Conservation (phyloP, 2,888 invertebrate species). For the Panopea generosa region DNA sequence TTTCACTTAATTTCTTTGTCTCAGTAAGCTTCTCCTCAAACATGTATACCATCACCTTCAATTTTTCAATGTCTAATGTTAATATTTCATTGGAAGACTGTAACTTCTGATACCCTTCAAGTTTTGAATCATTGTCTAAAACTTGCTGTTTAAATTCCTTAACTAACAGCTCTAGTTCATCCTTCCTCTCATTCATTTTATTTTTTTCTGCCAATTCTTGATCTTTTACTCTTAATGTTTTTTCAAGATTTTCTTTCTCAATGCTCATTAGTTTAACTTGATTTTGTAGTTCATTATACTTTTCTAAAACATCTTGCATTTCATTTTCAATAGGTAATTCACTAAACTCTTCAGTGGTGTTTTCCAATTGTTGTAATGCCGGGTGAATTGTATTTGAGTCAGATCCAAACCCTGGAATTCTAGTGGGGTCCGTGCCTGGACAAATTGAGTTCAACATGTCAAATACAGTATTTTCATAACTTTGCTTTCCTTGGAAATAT, state of each 20-base stretch:
- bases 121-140: no score
- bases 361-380: conserved; percentile 33
- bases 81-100: no score
- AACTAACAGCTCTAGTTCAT: no score
- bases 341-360: conserved; percentile 24
- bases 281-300: conserved; percentile 3
- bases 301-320: conserved; percentile 8
- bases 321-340: conserved; percentile 21
- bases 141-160: no score
- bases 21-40: no score
- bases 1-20: no score
- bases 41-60: no score
- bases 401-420: conserved; percentile 22
- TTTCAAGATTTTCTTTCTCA: neutral
- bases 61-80: no score
- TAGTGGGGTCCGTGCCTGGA: conserved; percentile 57
- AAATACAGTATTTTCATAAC: conserved; percentile 57
- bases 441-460: conserved; percentile 60
- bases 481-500: conserved; percentile 21
- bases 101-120: no score
- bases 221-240: conserved; percentile 10
- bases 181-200: neutral
- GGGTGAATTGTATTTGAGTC: conserved; percentile 3
- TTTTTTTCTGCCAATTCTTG: conserved; percentile 1
- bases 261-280: no score